A percentile compares a stretch with the other conserved stretches of the same genome.
Conservation (phyloP, 2,797 vertebrate genomes). For the Sciaenops ocellatus region DNA sequence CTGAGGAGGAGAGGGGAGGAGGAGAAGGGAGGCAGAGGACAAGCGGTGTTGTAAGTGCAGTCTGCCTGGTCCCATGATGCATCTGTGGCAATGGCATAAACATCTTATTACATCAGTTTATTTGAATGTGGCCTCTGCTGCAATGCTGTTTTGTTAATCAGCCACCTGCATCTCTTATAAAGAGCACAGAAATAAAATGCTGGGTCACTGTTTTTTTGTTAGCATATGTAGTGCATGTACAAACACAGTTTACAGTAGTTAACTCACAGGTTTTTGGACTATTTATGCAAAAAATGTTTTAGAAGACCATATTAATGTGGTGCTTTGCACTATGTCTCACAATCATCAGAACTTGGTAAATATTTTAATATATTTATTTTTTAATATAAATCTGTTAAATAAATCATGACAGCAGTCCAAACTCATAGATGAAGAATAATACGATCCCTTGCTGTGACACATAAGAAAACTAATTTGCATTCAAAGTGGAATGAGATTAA, state of each 20-base stretch:
- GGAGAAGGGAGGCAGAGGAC: conserved; percentile 26
- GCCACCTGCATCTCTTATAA: not conserved
- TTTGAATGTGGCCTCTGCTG: conserved; percentile 27
- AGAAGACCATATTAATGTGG: not conserved
- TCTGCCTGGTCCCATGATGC: conserved; percentile 18
- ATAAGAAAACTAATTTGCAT: conserved; percentile 26
- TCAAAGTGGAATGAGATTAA: conserved; percentile 21
- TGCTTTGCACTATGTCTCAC: not conserved
- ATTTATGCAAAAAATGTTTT: conserved; percentile 4
- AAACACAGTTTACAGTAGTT: not conserved
- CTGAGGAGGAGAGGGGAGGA: conserved; percentile 24
- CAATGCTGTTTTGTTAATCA: conserved; percentile 25
- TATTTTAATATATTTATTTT: not conserved
- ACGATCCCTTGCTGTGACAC: conserved; percentile 9
- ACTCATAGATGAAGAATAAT: conserved; percentile 1
- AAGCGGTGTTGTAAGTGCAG: conserved; percentile 24
- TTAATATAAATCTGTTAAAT: not conserved
- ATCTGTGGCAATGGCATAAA: conserved; percentile 22
- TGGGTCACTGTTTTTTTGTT: not conserved
- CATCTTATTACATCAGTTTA: conserved; percentile 30
- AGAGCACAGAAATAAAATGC: not conserved
- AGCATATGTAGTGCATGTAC: not conserved
- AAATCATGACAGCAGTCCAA: not conserved
- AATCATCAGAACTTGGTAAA: not conserved
- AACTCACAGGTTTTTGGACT: not conserved